Percentiles rank a stretch among this genome's conserved stretches.
Conservation (phyloP, 2,113 vertebrate species). For the Nothobranchius furzeri region DNA sequence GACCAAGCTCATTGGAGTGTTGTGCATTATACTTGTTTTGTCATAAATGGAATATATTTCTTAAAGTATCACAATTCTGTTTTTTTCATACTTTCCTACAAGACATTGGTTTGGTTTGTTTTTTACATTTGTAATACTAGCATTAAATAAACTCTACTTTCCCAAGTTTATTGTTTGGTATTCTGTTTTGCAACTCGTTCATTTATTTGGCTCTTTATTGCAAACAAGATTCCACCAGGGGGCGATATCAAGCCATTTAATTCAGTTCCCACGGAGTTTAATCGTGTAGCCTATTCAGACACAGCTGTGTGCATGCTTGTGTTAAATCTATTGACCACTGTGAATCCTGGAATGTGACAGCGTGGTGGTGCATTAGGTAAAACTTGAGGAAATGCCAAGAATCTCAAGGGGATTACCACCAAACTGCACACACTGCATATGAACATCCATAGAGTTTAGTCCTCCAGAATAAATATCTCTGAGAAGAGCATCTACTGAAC, state of each 20-base stretch:
- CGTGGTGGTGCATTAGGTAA: constrained; percentile 50
- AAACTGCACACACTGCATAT: constrained; percentile 38
- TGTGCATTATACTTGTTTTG: constrained; percentile 63
- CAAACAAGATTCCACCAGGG: constrained; percentile 39
- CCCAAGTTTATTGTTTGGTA: constrained; percentile 36
- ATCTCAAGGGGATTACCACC: constrained; percentile 52
- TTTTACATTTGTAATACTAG: constrained; percentile 73
- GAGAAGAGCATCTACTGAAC: too few relatives aligned
- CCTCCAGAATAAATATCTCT: background rate
- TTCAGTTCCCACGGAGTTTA: background rate
- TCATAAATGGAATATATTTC: constrained; percentile 79
- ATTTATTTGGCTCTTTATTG: background rate
- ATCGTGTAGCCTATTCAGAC: constrained; percentile 22
- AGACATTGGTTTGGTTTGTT: constrained; percentile 56
- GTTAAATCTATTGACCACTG: constrained; percentile 63
- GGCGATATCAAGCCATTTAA: constrained; percentile 15
- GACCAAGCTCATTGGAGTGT: constrained; percentile 43
- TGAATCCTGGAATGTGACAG: constrained; percentile 37
- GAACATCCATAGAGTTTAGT: background rate
- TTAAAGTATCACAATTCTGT: constrained; percentile 62
- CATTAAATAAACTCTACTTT: constrained; percentile 78
- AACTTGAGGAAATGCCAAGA: constrained; percentile 70
- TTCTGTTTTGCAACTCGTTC: too few relatives aligned
- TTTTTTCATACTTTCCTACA: constrained; percentile 67
- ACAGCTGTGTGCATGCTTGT: constrained; percentile 53